Evolutionary conservation across 2,888 invertebrate genomes (phyloP), one percentile per base, ranked within the genome.

Genomic region (Lasioglossum lativentre): DNA sequence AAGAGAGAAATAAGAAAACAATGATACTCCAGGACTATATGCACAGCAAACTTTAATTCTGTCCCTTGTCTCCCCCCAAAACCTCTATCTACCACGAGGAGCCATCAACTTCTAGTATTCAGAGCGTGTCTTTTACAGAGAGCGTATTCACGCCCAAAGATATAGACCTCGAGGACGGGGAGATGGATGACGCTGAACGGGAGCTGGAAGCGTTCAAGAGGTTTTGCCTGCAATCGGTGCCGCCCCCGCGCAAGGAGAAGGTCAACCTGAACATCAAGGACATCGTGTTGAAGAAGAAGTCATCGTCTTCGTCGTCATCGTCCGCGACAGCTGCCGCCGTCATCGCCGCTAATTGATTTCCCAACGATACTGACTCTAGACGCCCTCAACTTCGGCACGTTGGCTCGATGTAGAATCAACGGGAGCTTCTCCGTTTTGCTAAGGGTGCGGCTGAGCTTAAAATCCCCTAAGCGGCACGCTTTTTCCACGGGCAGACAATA

Each of bases 191-290:
- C 80, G 97, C 97, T 59, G 98, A 98, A 93, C 96, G 97, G 3
- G 98, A 98, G 94, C 96, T 98, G 88, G 98, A 98, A 94, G 97
- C 97, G 2, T 98, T 98, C 95, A 98, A 98, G 95, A 96, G 98
- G 34, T 98, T 98, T 95, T 98, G 98, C 90, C 97, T 97, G 93
- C 98, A 98, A 94, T 98, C 98, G 87, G 97, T 98, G 88, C 97
- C 98, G 77, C 97, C 97, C 0, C 97, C 97, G 87, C 96, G 97
- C 90, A 97, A 97, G 93, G 97, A 97, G 88, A 97, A 97, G 95
- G 97, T 97, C 91, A 97, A 97, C 95, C 96, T 98, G 91, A 97
- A 98, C 95, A 96, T 98, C 91, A 97, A 97, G 95, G 97, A 98
- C 94, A 97, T 97, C 92, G 96, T 97, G 89, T 95, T 97, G 87